Evolutionary conservation across 2,113 vertebrate genomes (phyloP).

Genomic region (Siphamia tubifer): DNA sequence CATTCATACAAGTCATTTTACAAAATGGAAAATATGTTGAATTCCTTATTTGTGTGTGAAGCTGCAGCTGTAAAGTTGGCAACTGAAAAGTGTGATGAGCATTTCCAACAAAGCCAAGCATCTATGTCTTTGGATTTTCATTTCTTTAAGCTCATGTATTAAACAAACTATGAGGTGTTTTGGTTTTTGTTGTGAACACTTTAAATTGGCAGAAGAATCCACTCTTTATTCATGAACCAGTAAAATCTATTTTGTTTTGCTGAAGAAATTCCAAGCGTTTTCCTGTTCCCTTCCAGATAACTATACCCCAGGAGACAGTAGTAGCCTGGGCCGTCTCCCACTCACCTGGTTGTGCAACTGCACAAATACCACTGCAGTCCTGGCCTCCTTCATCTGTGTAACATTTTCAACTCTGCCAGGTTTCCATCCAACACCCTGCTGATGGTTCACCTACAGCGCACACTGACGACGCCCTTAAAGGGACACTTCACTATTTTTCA

Average conservation of each 20-base stretch:
- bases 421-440: not conserved
- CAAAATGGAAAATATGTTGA: too few relatives aligned
- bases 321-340: not conserved
- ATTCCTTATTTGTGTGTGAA: too few relatives aligned
- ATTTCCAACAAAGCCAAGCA: not conserved
- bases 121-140: not conserved
- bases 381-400: not conserved
- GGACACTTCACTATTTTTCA: too few relatives aligned
- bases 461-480: not conserved
- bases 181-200: too few relatives aligned
- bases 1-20: too few relatives aligned
- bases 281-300: not conserved
- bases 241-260: not conserved
- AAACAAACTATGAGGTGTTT: too few relatives aligned
- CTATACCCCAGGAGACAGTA: not conserved
- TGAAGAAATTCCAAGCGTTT: not conserved
- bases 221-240: not conserved
- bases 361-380: not conserved
- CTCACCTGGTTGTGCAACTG: not conserved
- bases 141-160: not conserved
- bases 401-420: not conserved
- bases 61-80: too few relatives aligned
- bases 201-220: not conserved
- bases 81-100: too few relatives aligned
- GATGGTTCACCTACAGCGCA: conserved; percentile 25